Base-by-base conservation (phyloP, 2,888 invertebrate genomes). In the Lasioglossum oenotherae region DNA sequence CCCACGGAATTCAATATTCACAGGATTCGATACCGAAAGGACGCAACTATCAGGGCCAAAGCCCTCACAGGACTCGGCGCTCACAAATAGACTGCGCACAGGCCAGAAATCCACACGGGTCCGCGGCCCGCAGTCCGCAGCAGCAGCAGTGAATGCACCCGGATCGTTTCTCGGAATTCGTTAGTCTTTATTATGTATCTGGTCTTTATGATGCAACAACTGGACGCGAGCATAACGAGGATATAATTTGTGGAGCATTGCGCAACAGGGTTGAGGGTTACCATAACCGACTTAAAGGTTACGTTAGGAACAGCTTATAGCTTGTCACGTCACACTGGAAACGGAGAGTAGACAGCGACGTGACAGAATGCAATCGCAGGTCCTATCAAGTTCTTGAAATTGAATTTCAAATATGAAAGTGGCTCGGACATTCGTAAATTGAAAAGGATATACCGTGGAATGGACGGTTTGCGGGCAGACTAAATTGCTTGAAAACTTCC, bases 211-310 rank as follows among this genome's bases (percentile, higher is more conserved):
- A 31, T 19, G 64, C 64, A 64, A 64, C 27, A 31, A 41, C 44
- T 44, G 72, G n/a, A 38, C 72, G 16, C 72, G 44, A 14, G 72
- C 19, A 72, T 72, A 72, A 72, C 44, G 27, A 72, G 41, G 41
- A 72, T 72, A 72, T 72, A 41, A 38, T 44, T 41, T 23, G 72
- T 72, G 38, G 41, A 41, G 14, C 41, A 72, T 72, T 38, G 72
- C 72, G 72, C 41, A 41, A 72, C n/a, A 72, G 38, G 27, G 3
- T 12, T n/a, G 72, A 69, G 23, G 23, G 38, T 69, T 69, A 69
- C 35, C 69, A 23, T 69, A 69, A 38, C 69, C 35, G 69, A 69
- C 69, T 69, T 23, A 38, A 69, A 38, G 69, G 69, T 69, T 69
- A 69, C 69, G 44, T 46, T 73, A 16, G 31, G 16, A 64, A 64